Base-by-base conservation (phyloP, 2,797 vertebrate genomes). In the Hyperoplus immaculatus region DNA sequence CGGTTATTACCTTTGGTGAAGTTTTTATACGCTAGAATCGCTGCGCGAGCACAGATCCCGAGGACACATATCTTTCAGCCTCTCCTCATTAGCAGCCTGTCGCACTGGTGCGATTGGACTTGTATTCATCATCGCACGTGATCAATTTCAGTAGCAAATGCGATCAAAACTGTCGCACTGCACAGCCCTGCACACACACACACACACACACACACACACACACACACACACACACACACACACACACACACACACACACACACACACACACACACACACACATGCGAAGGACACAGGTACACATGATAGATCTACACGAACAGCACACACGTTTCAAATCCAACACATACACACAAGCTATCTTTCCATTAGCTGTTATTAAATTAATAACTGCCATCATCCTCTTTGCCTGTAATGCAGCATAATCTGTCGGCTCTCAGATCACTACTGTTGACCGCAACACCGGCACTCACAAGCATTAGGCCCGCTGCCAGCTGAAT, bases 381-480 rank as follows among this genome's bases (percentile, higher is more conserved):
- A 78, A 89, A 89, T 91, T 73, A 91, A 90, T 88, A 87, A 83
- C 69, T 8, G 49, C 75, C 78, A 85, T 90, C 81, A 90, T 85
- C 82, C 83, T 86, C 87, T 87, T 85, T 81, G 72, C 61, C 50
- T 65, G 77, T 88, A 76, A 87, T 83, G 71, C 54, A 49, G 49
- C 71, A 42, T 82, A 89, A 90, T 93, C 80, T 84, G 70, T 83
- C 45, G 67, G 71, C 84, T 79, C 69, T 83, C 80, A 73, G 73
- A 77, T 72, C 76, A 75, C 77, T 16, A 76, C 80, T 81, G 84
- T 72, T 78, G 81, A 82, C 87, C 76, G 78, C 69, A 85, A 88
- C 83, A 75, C 55, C 39, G 5, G 45, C 78, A 57, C 69, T 86
- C 59, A 89, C 83, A 68, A 80, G 80, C 74, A 85, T 70, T 72